Conservation (phyloP, 2,888 invertebrate genomes). For the Hypolimnas misippus region DNA sequence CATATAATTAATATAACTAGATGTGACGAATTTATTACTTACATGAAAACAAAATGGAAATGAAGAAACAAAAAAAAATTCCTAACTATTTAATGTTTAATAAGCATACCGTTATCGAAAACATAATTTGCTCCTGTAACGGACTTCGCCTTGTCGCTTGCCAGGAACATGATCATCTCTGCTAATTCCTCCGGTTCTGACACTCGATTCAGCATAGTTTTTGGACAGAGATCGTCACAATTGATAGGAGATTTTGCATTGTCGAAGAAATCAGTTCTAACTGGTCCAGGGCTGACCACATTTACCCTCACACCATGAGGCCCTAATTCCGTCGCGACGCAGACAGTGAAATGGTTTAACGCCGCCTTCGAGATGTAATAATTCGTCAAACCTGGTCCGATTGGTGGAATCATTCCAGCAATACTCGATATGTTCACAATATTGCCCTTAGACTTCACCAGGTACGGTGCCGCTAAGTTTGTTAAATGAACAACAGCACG, state of each 20-base stretch:
- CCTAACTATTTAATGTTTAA: background rate
- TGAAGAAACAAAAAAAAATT: background rate
- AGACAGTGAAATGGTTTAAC: background rate
- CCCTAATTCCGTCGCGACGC: background rate
- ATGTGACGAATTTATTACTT: too few species aligned
- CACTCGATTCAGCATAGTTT: conserved; percentile 48
- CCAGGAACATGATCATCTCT: conserved; percentile 44
- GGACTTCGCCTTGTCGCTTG: conserved; percentile 46
- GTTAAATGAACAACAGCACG: conserved; percentile 7
- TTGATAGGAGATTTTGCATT: background rate
- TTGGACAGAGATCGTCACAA: conserved; percentile 45
- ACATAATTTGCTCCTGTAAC: conserved; percentile 45
- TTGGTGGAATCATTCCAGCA: background rate
- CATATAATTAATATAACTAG: background rate
- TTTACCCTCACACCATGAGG: background rate
- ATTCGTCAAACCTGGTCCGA: background rate
- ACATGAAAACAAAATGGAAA: too few species aligned
- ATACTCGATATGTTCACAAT: conserved; percentile 9
- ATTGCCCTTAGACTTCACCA: background rate
- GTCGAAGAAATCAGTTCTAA: background rate
- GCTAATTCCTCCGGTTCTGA: conserved; percentile 50
- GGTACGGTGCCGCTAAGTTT: background rate
- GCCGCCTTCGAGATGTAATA: background rate
- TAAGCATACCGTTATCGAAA: conserved; percentile 31
- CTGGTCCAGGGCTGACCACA: background rate